These are phyloP conservation scores for Epirrhoe alternata DNA, from an alignment of 2,888 invertebrate species.

Conservation along the genomic window DNA sequence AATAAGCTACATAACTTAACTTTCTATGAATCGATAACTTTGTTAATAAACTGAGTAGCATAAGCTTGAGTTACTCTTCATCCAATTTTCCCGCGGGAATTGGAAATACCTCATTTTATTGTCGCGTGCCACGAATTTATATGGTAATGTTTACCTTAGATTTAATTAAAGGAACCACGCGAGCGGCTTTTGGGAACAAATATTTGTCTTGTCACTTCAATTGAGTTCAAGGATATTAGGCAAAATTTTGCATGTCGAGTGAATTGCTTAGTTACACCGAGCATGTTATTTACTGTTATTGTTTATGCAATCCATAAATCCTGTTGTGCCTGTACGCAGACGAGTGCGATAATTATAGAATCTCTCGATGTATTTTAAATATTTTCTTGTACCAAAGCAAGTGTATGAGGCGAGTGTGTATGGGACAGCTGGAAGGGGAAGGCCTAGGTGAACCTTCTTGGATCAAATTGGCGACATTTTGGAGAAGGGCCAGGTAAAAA, in stretches of 20 bases:
- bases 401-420: no score
- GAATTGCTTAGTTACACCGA: slow-evolving; percentile 1
- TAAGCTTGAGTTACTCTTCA: slow-evolving; percentile 4
- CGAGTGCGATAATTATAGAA: no score
- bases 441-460: no score
- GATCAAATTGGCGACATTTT: no score
- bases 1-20: not conserved
- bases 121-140: slow-evolving; percentile 17
- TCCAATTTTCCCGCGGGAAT: slow-evolving; percentile 7
- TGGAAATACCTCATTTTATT: slow-evolving; percentile 19
- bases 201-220: slow-evolving; percentile 37
- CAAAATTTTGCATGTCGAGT: not conserved
- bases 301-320: not conserved
- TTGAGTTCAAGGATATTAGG: slow-evolving; percentile 24
- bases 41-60: not conserved
- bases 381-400: no score
- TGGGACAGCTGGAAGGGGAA: no score
- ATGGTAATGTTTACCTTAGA: slow-evolving; percentile 27
- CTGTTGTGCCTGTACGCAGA: not conserved
- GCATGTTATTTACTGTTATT: slow-evolving; percentile 3
- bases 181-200: slow-evolving; percentile 32
- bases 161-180: slow-evolving; percentile 33
- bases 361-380: no score
- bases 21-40: not conserved
- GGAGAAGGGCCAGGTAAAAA: no score